Percentiles rank a stretch among this genome's conserved stretches.
phyloP scores from a whole-genome alignment of 2,113 vertebrate genomes.

The Ictalurus punctatus region DNA sequence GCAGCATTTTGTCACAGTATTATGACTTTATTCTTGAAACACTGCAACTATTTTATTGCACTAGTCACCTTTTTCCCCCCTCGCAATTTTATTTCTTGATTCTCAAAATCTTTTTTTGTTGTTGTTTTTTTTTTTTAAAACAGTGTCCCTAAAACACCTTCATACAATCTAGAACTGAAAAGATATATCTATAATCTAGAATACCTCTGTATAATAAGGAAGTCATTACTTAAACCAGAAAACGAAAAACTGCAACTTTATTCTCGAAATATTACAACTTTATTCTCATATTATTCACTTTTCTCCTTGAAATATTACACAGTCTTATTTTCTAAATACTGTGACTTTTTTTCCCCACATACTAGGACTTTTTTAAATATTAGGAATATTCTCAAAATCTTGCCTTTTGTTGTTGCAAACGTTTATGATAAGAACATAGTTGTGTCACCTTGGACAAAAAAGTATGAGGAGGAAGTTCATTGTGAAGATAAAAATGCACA shows the following conservation, averaged over 20 bases:
- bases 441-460: background rate
- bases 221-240: too few relatives aligned
- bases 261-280: too few relatives aligned
- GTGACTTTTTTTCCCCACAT: background rate
- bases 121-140: too few relatives aligned
- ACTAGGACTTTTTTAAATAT: too few relatives aligned
- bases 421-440: background rate
- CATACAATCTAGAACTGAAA: background rate
- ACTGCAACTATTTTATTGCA: background rate
- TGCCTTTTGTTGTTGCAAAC: background rate
- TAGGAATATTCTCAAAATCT: too few relatives aligned
- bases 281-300: too few relatives aligned
- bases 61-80: too few relatives aligned
- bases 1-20: background rate
- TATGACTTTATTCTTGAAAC: background rate
- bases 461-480: background rate
- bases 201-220: too few relatives aligned
- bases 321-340: background rate
- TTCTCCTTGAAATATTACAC: background rate
- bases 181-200: too few relatives aligned
- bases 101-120: background rate
- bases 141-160: background rate
- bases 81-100: background rate
- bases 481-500: background rate
- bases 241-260: too few relatives aligned